Base-by-base conservation (phyloP, 2,797 vertebrate species). In the Balearica regulorum region DNA sequence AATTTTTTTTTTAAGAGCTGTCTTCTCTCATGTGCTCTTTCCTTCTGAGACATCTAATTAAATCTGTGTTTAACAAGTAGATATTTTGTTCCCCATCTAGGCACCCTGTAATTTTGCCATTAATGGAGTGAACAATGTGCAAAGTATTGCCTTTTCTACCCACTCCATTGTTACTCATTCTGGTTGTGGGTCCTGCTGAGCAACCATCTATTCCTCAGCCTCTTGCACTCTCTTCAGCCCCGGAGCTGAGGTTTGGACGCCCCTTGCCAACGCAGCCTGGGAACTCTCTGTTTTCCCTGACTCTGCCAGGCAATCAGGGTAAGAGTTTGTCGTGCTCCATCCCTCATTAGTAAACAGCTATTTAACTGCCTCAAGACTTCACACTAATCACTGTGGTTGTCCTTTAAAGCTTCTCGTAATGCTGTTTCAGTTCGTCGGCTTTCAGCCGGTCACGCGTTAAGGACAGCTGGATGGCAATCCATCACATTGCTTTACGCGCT, bases 311-410 rank as follows among this genome's bases (percentile, higher is more conserved):
- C 83, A 96, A 70, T 75, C 60, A 55, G 76, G 44, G 16, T 55
- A 85, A 58, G 48, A 80, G 61, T 80, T 93, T 61, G 57, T 92
- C 78, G 61, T 10, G 54, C 89, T 92, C 55, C 57, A 68, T 94
- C 54, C 81, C 68, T 93, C 81, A 37, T 94, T 95, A 95, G 79
- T 48, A 93, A 96, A 93, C 33, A 92, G 61, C 65, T 94, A 78
- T 93, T 93, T 92, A 87, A 87, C 81, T 76, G 89, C 90, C 90
- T 93, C 25, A 31, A 91, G 89, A 55, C 49, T 86, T 91, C 94
- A 55, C 71, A 37, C 84, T 95, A 55, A 83, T 92, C 70, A 18
- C 65, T 33, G 57, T 43, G 28, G 35, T 3, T 93, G 89, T 91
- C 89, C 89, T 93, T 90, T 72, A 25, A 65, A 72, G 58, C 84